These are phyloP conservation scores for Euphonia xanthogaster DNA, from an alignment of 2,797 vertebrate species.

Conservation along the genomic window DNA sequence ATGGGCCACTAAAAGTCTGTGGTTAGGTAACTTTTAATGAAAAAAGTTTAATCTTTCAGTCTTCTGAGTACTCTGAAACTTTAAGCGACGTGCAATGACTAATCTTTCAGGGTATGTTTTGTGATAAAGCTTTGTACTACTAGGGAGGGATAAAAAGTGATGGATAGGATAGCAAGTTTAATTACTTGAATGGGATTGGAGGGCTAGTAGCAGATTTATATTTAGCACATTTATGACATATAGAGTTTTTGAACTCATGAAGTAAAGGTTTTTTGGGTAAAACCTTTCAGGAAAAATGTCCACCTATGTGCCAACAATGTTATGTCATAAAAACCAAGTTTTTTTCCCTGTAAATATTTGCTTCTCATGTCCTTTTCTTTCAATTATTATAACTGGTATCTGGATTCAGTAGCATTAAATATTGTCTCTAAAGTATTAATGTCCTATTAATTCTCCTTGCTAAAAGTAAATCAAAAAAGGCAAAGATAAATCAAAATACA, in stretches of 20 bases:
- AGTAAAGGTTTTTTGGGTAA: not conserved
- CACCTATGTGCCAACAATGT: rapidly evolving
- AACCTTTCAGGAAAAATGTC: not conserved
- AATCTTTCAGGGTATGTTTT: not conserved
- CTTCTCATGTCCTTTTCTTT: not conserved
- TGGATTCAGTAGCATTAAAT: not conserved
- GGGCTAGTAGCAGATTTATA: not conserved
- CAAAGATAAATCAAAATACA: not conserved
- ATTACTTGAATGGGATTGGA: not conserved
- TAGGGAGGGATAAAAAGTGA: not conserved
- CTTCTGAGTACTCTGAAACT: not conserved
- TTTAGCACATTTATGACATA: not conserved
- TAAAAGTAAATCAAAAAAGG: too few species aligned
- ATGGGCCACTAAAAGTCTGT: not conserved
- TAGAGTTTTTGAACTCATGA: not conserved
- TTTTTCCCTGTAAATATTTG: not conserved
- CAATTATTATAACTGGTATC: not conserved
- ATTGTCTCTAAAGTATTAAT: not conserved
- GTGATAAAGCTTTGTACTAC: not conserved
- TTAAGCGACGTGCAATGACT: not conserved
- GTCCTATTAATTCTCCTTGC: not conserved
- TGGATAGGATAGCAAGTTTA: not conserved
- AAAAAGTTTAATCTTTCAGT: not conserved
- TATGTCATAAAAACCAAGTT: not conserved
- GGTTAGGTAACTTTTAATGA: not conserved